A percentile compares a stretch with the other conserved stretches of the same genome.
Evolutionary conservation across 2,888 invertebrate species (phyloP).

Genomic region (Asteroscopus sphinx): DNA sequence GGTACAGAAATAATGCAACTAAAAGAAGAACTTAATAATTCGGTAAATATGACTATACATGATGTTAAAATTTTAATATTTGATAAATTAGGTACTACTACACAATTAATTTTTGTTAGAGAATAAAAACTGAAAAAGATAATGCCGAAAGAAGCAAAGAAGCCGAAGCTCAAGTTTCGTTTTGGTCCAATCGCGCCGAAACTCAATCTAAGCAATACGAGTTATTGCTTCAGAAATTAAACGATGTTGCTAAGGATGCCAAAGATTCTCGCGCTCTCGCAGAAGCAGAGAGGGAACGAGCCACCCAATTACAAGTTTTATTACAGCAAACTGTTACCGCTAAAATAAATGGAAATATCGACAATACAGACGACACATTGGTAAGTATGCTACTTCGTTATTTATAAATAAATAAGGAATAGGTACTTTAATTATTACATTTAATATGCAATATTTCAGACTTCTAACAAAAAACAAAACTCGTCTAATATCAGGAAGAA

Average conservation of each 20-base stretch:
- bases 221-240: constrained; percentile 76
- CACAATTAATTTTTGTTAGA: constrained; percentile 64
- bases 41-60: constrained; percentile 64
- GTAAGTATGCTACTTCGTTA: constrained; percentile 30
- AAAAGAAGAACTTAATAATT: constrained; percentile 82
- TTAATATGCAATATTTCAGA: constrained; percentile 35
- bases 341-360: constrained; percentile 49
- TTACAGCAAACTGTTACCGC: constrained; percentile 68
- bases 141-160: constrained; percentile 72
- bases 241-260: constrained; percentile 77
- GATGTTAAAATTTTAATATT: neutral
- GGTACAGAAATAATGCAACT: constrained; percentile 85
- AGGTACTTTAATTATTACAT: neutral
- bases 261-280: constrained; percentile 75
- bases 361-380: constrained; percentile 37
- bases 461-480: constrained; percentile 24
- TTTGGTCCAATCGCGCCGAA: constrained; percentile 79
- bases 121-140: constrained; percentile 66
- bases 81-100: no score
- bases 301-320: constrained; percentile 71
- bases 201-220: constrained; percentile 80
- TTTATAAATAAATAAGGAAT: neutral
- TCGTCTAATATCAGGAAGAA: constrained; percentile 37
- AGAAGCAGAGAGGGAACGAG: constrained; percentile 73
- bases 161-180: constrained; percentile 73